Conservation (phyloP, 2,888 invertebrate species). For the Ophion obscuratus region DNA sequence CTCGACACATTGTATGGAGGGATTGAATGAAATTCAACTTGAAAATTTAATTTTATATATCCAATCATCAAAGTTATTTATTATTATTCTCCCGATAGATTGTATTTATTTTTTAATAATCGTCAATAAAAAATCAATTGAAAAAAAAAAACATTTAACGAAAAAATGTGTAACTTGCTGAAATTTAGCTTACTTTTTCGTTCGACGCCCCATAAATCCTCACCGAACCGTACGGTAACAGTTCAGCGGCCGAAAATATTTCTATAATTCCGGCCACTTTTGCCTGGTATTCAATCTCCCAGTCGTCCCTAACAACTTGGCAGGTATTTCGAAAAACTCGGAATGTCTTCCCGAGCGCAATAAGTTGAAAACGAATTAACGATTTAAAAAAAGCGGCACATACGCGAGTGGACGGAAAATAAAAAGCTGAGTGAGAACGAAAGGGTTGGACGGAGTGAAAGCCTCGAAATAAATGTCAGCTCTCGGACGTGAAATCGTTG, state of each 20-base stretch:
- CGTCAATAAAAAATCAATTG: background rate
- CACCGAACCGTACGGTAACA: too few relatives aligned
- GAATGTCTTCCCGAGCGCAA: too few relatives aligned
- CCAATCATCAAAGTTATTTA: background rate
- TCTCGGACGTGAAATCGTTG: slow-evolving; percentile 56
- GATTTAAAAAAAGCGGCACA: background rate
- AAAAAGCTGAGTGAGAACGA: slow-evolving; percentile 7
- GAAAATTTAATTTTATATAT: background rate
- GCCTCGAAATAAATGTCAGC: slow-evolving; percentile 78
- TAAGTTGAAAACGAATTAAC: too few relatives aligned
- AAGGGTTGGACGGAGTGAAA: slow-evolving; percentile 62
- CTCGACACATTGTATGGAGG: background rate
- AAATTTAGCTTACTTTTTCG: too few relatives aligned
- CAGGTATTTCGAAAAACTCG: too few relatives aligned
- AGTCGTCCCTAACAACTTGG: too few relatives aligned
- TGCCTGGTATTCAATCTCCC: too few relatives aligned
- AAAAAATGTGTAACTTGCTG: too few relatives aligned
- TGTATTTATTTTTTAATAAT: background rate
- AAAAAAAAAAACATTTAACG: too few relatives aligned
- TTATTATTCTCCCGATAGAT: background rate
- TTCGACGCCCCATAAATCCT: too few relatives aligned
- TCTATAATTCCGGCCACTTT: too few relatives aligned
- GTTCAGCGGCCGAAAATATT: too few relatives aligned
- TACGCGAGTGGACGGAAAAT: background rate
- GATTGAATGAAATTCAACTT: background rate